These are phyloP conservation scores for Premnoplex brunnescens DNA, from an alignment of 2,797 vertebrate species.

Conservation along the genomic window DNA sequence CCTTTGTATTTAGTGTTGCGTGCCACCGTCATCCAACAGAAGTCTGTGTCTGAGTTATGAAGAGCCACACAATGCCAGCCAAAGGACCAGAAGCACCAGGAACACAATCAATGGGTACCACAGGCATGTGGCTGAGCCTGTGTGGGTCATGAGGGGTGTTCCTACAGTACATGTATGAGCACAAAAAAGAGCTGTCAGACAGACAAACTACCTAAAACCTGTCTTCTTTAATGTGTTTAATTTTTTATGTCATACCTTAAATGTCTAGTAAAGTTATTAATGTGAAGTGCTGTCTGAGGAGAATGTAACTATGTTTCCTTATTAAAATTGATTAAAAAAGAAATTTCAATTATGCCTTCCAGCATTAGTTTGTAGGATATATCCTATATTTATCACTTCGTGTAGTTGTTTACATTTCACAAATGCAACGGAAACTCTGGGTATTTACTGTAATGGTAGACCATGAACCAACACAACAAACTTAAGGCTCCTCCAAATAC, in stretches of 20 bases:
- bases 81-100: not conserved
- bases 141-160: fast-evolving
- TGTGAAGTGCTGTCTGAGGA: not conserved
- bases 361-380: not conserved
- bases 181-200: not conserved
- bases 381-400: not conserved
- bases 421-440: not conserved
- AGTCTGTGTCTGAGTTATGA: not conserved
- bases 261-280: not conserved
- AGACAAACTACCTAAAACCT: not conserved
- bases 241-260: not conserved
- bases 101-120: not conserved
- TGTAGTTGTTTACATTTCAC: not conserved
- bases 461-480: not conserved
- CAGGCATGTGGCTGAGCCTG: fast-evolving
- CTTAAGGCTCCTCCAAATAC: not conserved
- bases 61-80: fast-evolving
- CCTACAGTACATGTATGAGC: not conserved
- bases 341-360: not conserved
- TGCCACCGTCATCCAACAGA: not conserved
- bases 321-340: not conserved
- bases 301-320: not conserved
- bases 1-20: not conserved
- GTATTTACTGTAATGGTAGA: not conserved
- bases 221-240: not conserved